These are phyloP conservation scores for Pangasianodon gigas DNA, from an alignment of 2,113 vertebrate species.

Conservation along the genomic window DNA sequence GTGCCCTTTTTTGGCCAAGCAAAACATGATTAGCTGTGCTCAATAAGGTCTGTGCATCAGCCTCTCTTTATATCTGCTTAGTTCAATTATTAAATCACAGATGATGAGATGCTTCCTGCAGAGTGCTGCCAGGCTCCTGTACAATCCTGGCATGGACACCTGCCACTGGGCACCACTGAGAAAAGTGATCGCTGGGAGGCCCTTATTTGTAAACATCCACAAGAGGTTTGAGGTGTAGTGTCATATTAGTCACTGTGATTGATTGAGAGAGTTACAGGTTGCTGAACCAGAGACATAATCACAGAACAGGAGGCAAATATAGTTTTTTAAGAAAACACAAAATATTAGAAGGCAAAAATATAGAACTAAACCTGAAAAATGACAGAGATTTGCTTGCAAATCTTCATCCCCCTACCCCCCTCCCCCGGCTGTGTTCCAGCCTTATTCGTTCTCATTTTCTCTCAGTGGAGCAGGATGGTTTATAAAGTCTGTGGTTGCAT, in stretches of 20 bases:
- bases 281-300: not conserved
- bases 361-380: conserved; percentile 1
- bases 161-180: conserved; percentile 31
- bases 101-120: conserved; percentile 31
- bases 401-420: not conserved
- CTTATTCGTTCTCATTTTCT: conserved; percentile 11
- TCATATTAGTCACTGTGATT: conserved; percentile 27
- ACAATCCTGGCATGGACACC: conserved; percentile 20
- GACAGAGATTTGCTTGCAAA: not conserved
- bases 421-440: not conserved
- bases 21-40: conserved; percentile 53
- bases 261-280: not conserved
- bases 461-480: conserved; percentile 23
- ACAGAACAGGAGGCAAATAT: not conserved
- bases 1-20: conserved; percentile 49
- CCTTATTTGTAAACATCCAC: conserved; percentile 23
- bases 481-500: conserved; percentile 42
- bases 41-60: conserved; percentile 34
- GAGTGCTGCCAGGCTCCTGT: conserved; percentile 39
- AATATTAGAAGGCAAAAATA: conserved; percentile 1
- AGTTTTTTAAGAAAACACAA: not conserved
- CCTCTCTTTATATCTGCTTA: conserved; percentile 37
- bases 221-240: conserved; percentile 25
- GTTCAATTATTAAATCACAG: conserved; percentile 40
- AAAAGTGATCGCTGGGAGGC: conserved; percentile 19